phyloP scores from a whole-genome alignment of 2,888 invertebrate species.

The Coremacera marginata region DNA sequence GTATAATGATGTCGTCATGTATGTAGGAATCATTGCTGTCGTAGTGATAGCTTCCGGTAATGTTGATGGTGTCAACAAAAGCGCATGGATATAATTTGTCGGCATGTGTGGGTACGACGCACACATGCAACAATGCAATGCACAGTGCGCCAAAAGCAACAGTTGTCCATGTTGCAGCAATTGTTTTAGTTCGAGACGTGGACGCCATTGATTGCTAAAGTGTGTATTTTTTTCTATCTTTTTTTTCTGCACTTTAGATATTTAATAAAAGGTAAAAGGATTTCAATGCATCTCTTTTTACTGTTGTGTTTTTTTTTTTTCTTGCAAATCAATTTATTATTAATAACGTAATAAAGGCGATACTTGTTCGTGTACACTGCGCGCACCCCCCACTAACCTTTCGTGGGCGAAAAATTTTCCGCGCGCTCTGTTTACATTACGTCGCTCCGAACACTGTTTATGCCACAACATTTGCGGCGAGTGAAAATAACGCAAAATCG shows the following conservation, averaged over 20 bases:
- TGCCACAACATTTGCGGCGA: background rate
- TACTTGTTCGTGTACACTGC: no score
- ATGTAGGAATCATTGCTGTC: conserved; percentile 52
- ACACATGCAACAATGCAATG: background rate
- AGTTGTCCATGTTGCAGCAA: background rate
- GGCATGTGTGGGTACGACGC: background rate
- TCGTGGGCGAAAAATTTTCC: background rate
- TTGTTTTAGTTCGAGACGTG: background rate
- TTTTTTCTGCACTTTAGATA: background rate
- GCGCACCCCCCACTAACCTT: no score
- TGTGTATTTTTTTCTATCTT: background rate
- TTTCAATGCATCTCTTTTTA: background rate
- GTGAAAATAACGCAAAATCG: background rate
- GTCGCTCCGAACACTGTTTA: background rate
- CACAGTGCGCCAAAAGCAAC: background rate
- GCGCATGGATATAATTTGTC: conserved; percentile 58
- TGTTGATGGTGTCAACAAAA: conserved; percentile 63
- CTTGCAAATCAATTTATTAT: no score
- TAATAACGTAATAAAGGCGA: no score
- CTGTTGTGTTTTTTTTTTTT: background rate
- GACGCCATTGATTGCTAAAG: background rate
- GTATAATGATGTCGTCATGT: conserved; percentile 60
- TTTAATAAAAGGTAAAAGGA: background rate
- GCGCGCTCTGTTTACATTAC: conserved; percentile 17
- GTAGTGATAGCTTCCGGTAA: conserved; percentile 57